A percentile compares a stretch with the other conserved stretches of the same genome.
phyloP scores from a whole-genome alignment of 2,113 vertebrate genomes.

The Craseonycteris thonglongyai region DNA sequence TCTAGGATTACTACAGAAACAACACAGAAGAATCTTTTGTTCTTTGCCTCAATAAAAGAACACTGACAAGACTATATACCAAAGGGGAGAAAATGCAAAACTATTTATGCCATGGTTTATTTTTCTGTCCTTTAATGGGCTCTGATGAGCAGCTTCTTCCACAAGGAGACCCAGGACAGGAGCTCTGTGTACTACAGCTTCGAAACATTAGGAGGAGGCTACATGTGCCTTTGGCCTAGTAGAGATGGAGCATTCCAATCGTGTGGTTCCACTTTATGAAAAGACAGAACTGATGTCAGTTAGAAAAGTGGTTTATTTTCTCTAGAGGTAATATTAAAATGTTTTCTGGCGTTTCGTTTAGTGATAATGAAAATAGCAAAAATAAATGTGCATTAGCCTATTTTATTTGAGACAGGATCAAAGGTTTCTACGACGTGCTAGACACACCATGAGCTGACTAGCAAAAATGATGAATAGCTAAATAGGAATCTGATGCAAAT shows the following conservation, averaged over 20 bases:
- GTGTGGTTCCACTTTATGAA: slow-evolving; percentile 68
- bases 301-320: slow-evolving; percentile 73
- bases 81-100: background rate
- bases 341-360: slow-evolving; percentile 70
- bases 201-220: slow-evolving; percentile 33
- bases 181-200: slow-evolving; percentile 15
- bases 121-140: background rate
- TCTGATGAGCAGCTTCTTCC: background rate
- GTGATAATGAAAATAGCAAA: slow-evolving; percentile 76
- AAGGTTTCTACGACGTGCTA: slow-evolving; percentile 63
- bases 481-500: slow-evolving; percentile 71
- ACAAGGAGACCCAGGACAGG: background rate
- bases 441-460: slow-evolving; percentile 69
- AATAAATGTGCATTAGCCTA: slow-evolving; percentile 73
- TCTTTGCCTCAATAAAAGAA: background rate
- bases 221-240: slow-evolving; percentile 54
- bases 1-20: background rate
- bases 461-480: slow-evolving; percentile 65
- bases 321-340: slow-evolving; percentile 71
- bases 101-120: background rate
- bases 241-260: slow-evolving; percentile 55
- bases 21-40: background rate
- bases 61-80: background rate
- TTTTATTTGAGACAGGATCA: slow-evolving; percentile 77
- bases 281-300: slow-evolving; percentile 69